Percentiles rank a stretch among this genome's conserved stretches.
Evolutionary conservation across 2,888 invertebrate species (phyloP).

Genomic region (Pedicia rivosa): DNA sequence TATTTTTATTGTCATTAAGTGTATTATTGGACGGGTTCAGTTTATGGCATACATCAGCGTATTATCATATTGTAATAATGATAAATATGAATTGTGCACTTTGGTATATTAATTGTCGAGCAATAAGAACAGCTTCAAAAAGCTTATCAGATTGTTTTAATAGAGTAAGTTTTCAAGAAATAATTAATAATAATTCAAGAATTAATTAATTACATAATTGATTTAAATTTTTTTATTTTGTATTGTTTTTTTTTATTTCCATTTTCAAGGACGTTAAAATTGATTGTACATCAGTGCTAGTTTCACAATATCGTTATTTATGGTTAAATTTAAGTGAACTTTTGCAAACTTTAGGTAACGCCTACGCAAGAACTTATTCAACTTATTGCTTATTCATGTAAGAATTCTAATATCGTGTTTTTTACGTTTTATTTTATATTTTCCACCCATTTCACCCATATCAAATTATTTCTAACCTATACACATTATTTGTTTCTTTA

Average conservation of each 20-base stretch:
- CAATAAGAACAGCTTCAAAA: slow-evolving; percentile 44
- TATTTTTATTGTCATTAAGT: slow-evolving; percentile 41
- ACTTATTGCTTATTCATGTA: slow-evolving; percentile 49
- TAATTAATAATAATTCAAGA: no score
- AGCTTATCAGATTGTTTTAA: slow-evolving; percentile 37
- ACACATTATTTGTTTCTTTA: not conserved
- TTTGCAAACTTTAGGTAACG: slow-evolving; percentile 47
- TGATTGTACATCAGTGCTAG: slow-evolving; percentile 38
- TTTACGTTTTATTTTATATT: no score
- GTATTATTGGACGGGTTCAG: slow-evolving; percentile 43
- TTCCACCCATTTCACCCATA: not conserved
- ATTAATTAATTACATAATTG: no score
- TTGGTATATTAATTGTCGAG: slow-evolving; percentile 54
- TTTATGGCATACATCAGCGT: slow-evolving; percentile 38
- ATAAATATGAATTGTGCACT: slow-evolving; percentile 56
- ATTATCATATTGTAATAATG: slow-evolving; percentile 49
- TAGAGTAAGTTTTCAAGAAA: no score
- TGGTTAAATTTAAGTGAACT: slow-evolving; percentile 50
- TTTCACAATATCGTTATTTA: slow-evolving; percentile 42
- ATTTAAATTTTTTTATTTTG: not conserved
- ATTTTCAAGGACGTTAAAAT: slow-evolving; percentile 36
- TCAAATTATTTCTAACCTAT: no score
- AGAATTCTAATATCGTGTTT: slow-evolving; percentile 13
- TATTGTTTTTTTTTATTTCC: not conserved
- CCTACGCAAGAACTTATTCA: slow-evolving; percentile 49